These are phyloP conservation scores for Acromyrmex heyeri DNA, from an alignment of 1,140 invertebrate species.

Conservation along the genomic window DNA sequence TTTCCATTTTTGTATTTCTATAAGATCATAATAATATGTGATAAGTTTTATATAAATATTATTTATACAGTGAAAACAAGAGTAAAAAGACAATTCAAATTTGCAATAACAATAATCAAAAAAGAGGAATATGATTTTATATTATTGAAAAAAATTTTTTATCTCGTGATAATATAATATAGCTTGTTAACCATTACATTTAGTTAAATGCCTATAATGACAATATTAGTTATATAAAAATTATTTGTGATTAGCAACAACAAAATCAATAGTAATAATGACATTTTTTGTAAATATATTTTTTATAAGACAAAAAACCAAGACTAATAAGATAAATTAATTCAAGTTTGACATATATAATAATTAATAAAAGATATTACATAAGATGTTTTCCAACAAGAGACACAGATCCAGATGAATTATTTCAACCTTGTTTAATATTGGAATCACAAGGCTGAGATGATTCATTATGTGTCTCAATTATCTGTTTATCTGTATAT, in stretches of 20 bases:
- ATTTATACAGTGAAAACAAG: neutral
- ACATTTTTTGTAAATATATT: constrained; percentile 11
- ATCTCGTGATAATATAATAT: constrained; percentile 11
- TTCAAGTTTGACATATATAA: neutral
- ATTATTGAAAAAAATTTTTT: neutral
- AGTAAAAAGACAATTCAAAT: neutral
- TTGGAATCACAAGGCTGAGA: too few species aligned
- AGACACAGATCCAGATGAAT: too few species aligned
- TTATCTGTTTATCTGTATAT: too few species aligned
- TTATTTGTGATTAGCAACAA: neutral
- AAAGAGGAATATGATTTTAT: neutral
- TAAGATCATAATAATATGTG: constrained; percentile 46
- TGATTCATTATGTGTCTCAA: too few species aligned
- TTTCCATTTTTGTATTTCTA: constrained; percentile 80
- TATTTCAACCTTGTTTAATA: too few species aligned
- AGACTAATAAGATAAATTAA: neutral
- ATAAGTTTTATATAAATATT: constrained; percentile 10
- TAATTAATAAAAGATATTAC: neutral
- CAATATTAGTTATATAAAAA: neutral
- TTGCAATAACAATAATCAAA: neutral
- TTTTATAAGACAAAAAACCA: neutral
- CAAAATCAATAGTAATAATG: constrained; percentile 2
- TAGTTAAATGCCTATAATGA: neutral
- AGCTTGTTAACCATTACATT: neutral
- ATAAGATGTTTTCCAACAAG: too few species aligned